Evolutionary conservation across 1,140 invertebrate species (phyloP).

Genomic region (Lethrus apterus): DNA sequence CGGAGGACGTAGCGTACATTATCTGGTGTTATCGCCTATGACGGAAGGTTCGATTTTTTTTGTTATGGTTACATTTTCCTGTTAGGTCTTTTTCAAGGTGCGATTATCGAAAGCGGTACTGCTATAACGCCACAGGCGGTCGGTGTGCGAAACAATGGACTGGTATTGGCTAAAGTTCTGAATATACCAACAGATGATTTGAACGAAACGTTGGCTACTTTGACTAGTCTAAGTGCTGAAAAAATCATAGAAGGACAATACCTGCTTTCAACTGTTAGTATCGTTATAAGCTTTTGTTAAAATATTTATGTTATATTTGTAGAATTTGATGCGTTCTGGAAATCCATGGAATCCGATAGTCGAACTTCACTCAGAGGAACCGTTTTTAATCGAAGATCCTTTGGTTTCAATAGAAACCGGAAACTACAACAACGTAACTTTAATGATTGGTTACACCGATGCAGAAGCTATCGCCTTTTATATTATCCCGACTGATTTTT

Average conservation of each 20-base stretch:
- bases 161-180: slow-evolving; percentile 1
- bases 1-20: neutral
- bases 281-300: too few relatives aligned
- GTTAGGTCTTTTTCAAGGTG: slow-evolving; percentile 3
- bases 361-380: too few relatives aligned
- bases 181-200: neutral
- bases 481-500: neutral
- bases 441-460: neutral
- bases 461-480: slow-evolving; percentile 1
- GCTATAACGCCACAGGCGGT: slow-evolving; percentile 1
- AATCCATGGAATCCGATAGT: too few relatives aligned
- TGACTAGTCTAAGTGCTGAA: neutral
- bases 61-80: too few relatives aligned
- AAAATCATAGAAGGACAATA: too few relatives aligned
- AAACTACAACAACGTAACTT: neutral
- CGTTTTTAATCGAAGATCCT: slow-evolving; percentile 1
- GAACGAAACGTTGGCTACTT: neutral
- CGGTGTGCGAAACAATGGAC: slow-evolving; percentile 7
- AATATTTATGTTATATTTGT: too few relatives aligned
- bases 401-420: neutral
- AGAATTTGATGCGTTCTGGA: too few relatives aligned
- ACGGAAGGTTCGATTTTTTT: too few relatives aligned
- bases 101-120: slow-evolving; percentile 6
- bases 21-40: too few relatives aligned
- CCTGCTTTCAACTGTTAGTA: too few relatives aligned